These are phyloP conservation scores for Rana temporaria DNA, from an alignment of 2,113 vertebrate species.

Conservation along the genomic window DNA sequence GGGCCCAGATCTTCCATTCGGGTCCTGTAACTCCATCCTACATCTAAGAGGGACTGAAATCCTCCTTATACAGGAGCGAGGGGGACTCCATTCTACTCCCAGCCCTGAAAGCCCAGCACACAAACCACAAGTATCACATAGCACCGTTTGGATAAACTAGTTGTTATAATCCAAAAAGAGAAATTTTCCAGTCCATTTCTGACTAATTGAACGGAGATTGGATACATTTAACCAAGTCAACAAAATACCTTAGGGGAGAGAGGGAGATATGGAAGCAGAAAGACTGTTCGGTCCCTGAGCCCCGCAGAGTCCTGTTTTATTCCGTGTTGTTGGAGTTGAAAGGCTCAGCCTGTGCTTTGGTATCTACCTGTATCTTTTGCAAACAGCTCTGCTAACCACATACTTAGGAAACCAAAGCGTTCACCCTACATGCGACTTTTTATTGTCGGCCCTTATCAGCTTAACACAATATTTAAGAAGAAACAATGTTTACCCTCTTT, in stretches of 20 bases:
- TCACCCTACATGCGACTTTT: conserved; percentile 34
- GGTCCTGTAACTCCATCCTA: conserved; percentile 51
- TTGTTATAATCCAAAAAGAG: conserved; percentile 30
- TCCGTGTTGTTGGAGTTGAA: background rate
- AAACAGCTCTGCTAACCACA: conserved; percentile 38
- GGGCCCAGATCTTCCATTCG: conserved; percentile 61
- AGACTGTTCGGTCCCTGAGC: background rate
- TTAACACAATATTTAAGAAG: conserved; percentile 50
- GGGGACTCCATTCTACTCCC: background rate
- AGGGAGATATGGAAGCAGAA: background rate
- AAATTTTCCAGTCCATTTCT: conserved; percentile 58
- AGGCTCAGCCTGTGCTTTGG: background rate
- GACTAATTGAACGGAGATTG: conserved; percentile 52
- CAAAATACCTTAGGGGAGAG: background rate
- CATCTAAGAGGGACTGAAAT: conserved; percentile 7
- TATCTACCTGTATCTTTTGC: conserved; percentile 33
- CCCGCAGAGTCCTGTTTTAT: background rate
- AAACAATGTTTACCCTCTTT: conserved; percentile 26
- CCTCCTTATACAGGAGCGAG: background rate
- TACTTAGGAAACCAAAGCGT: conserved; percentile 35
- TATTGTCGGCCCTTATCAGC: conserved; percentile 44
- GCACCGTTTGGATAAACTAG: conserved; percentile 48
- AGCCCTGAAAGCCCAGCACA: background rate
- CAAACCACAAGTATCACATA: conserved; percentile 38
- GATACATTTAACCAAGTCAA: conserved; percentile 29